A percentile compares a stretch with the other conserved stretches of the same genome.
These are phyloP conservation scores for Cheilosia impressa DNA, from an alignment of 2,888 invertebrate genomes.

Conservation along the genomic window DNA sequence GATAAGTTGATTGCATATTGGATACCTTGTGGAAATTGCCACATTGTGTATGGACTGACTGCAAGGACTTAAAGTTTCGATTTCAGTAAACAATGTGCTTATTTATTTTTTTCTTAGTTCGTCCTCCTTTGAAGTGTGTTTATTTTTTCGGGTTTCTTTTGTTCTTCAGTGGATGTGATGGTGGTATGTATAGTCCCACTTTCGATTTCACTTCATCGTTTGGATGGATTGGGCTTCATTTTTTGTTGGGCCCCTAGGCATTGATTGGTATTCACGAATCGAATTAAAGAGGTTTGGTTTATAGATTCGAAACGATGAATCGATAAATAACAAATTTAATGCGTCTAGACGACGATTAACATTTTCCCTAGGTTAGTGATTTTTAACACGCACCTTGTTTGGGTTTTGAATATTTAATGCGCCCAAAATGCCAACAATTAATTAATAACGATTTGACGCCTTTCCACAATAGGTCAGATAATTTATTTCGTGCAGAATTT, in stretches of 20 bases:
- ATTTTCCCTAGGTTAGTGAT: no score
- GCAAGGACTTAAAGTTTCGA: slow-evolving; percentile 29
- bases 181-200: background rate
- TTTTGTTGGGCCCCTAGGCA: background rate
- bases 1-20: slow-evolving; percentile 57
- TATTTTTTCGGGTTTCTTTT: background rate
- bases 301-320: no score
- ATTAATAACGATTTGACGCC: no score
- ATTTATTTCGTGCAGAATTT: no score
- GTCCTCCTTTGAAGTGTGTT: background rate
- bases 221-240: background rate
- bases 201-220: background rate
- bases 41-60: slow-evolving; percentile 15
- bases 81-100: slow-evolving; percentile 31
- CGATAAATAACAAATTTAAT: no score
- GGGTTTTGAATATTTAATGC: no score
- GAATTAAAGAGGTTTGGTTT: background rate
- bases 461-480: no score
- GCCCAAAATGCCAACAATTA: no score
- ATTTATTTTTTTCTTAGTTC: background rate
- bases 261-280: background rate
- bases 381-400: no score
- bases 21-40: slow-evolving; percentile 14
- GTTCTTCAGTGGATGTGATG: slow-evolving; percentile 4
- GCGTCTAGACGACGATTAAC: no score